phyloP scores from a whole-genome alignment of 2,888 invertebrate species.

The Sialis lutaria region DNA sequence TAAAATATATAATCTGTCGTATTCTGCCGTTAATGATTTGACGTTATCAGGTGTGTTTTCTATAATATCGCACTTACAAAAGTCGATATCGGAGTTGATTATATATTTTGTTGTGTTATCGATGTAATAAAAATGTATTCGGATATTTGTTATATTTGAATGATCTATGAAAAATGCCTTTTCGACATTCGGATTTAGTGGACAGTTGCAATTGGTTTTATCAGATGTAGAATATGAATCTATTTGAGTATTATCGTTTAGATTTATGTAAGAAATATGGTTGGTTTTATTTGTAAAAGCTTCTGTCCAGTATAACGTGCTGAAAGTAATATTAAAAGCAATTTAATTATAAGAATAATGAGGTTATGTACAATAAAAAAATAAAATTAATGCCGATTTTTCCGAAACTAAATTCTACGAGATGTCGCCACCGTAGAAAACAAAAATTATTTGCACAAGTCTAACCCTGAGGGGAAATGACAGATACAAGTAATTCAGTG shows the following conservation, averaged over 20 bases:
- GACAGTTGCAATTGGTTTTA: constrained; percentile 42
- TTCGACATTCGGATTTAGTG: constrained; percentile 40
- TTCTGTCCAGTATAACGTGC: constrained; percentile 63
- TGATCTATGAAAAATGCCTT: constrained; percentile 51
- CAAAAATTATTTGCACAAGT: too few species aligned
- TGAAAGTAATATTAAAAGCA: constrained; percentile 18
- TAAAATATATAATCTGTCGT: constrained; percentile 10
- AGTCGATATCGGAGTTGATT: constrained; percentile 43
- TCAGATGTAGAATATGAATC: too few species aligned
- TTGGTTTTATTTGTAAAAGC: constrained; percentile 13
- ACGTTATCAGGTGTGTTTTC: background rate
- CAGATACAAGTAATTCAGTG: too few species aligned
- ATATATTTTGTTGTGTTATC: constrained; percentile 42
- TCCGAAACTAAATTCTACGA: too few species aligned
- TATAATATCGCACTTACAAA: constrained; percentile 39
- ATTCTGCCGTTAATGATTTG: constrained; percentile 6
- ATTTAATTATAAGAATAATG: constrained; percentile 2
- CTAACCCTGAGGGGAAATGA: too few species aligned
- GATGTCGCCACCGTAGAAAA: too few species aligned
- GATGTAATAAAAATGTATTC: constrained; percentile 38
- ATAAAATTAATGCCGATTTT: too few species aligned
- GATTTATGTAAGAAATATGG: too few species aligned
- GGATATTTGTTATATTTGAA: constrained; percentile 31
- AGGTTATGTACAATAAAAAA: too few species aligned
- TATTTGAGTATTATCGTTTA: too few species aligned